Evolutionary conservation across 2,888 invertebrate genomes (phyloP), one percentile per base, ranked within the genome.

Genomic region (Ochlodes sylvanus): DNA sequence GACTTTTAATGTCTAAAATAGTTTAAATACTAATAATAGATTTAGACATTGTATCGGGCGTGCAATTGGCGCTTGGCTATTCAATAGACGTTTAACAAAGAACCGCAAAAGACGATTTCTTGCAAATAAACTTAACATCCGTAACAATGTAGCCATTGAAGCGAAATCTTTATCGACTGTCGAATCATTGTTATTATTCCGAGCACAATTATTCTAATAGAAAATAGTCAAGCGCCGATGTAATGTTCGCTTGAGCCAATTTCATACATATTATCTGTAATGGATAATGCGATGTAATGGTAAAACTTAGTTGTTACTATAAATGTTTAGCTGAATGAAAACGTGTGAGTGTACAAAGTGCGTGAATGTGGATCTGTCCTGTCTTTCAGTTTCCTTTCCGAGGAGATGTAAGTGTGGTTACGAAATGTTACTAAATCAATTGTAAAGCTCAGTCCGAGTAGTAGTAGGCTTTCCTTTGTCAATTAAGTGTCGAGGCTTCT

Each of bases 261-360:
- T 85, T 87, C 85, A 78, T 79, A 80, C 77, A 86, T 87, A 84
- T 89, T 90, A 88, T 89, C 90, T 88, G 85, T 87, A 88, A 87
- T 77, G 83, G 89, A 83, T 90, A 87, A 88, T 86, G 78, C 77
- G 82, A 85, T 80, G 83, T 90, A 89, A 88, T 86, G 79, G 85
- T 87, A 86, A 87, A 86, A 86, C 81, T 87, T 93, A 93, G 93
- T 88, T 90, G 92, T 92, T 93, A 93, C 82, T 85, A 90, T 93
- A 92, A 92, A 92, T 93, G 92, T 93, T 92, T 93, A 93, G 93
- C 87, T 86, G 92, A 88, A 83, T 87, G 91, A 88, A 80, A 80
- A 83, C 82, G 92, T 84, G 92, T 87, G 89, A 90, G 93, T 92
- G 92, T 90, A 86, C 84, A 88, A 85, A 88, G 84, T 70, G 92